These are phyloP conservation scores for Agrilus mali DNA, from an alignment of 2,888 invertebrate genomes.

Conservation along the genomic window DNA sequence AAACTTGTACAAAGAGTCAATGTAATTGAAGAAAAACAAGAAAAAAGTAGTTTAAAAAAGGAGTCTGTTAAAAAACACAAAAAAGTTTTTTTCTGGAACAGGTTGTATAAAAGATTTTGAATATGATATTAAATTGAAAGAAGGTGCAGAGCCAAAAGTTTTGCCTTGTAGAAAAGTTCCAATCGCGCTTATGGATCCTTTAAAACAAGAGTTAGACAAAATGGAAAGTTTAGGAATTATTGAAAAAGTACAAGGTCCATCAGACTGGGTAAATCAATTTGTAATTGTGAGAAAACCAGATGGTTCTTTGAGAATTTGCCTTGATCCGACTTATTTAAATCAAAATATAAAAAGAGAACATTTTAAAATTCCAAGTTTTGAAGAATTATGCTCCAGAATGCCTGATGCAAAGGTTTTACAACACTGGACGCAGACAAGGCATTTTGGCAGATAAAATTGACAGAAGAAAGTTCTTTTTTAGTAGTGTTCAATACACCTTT, in stretches of 20 bases:
- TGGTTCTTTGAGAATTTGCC: slow-evolving; percentile 10
- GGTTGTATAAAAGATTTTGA: slow-evolving; percentile 5
- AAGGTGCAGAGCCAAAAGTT: slow-evolving; percentile 6
- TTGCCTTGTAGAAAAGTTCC: slow-evolving; percentile 10
- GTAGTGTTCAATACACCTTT: too few species aligned
- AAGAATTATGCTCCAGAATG: too few species aligned
- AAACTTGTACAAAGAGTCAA: too few species aligned
- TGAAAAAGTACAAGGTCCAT: slow-evolving; percentile 6
- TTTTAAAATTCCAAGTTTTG: too few species aligned
- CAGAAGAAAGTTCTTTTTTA: too few species aligned
- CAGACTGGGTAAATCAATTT: slow-evolving; percentile 13
- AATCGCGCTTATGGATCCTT: slow-evolving; percentile 5
- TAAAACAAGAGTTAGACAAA: slow-evolving; percentile 10
- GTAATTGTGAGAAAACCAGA: slow-evolving; percentile 12
- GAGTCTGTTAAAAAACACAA: slow-evolving; percentile 3
- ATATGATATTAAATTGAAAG: slow-evolving; percentile 7
- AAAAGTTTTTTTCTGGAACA: slow-evolving; percentile 8
- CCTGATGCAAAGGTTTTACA: too few species aligned
- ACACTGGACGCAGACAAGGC: too few species aligned
- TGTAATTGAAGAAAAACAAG: too few species aligned
- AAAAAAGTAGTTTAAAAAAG: not conserved
- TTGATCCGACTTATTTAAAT: slow-evolving; percentile 13
- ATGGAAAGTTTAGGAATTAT: slow-evolving; percentile 10
- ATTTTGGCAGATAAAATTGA: too few species aligned
- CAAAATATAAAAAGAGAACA: too few species aligned